phyloP scores from a whole-genome alignment of 2,113 vertebrate genomes.

The Tragelaphus strepsiceros region DNA sequence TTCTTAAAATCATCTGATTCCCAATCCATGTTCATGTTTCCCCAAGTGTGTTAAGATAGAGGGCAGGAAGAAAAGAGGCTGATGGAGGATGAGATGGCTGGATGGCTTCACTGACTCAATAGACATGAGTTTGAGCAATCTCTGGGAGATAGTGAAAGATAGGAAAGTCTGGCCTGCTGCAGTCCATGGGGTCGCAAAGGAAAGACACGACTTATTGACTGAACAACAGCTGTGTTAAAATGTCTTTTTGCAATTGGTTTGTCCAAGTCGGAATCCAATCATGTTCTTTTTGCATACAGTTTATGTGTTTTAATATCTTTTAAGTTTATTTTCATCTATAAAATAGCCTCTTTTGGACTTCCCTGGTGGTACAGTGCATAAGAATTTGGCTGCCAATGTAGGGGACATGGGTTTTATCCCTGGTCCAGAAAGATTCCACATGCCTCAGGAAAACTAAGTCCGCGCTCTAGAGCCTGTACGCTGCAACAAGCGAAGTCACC shows the following conservation, averaged over 20 bases:
- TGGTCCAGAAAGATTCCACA: background rate
- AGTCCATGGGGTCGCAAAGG: background rate
- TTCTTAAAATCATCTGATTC: background rate
- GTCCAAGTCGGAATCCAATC: background rate
- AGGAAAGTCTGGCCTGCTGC: background rate
- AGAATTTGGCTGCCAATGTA: background rate
- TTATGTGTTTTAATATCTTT: background rate
- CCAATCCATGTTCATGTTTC: background rate
- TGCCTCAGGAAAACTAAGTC: background rate
- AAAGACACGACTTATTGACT: background rate
- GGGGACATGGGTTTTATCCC: background rate
- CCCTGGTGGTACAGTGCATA: background rate
- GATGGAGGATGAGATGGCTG: background rate
- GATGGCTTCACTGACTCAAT: background rate
- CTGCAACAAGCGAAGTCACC: background rate
- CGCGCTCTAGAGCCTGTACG: background rate
- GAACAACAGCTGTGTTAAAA: background rate
- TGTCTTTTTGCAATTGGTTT: background rate
- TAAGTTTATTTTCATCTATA: background rate
- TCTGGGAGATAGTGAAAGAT: background rate
- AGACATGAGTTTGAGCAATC: background rate
- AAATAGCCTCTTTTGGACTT: background rate
- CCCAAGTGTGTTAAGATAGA: background rate
- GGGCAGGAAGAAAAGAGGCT: background rate
- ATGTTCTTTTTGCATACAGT: background rate